Evolutionary conservation across 2,888 invertebrate genomes (phyloP).

Genomic region (Tortricodes alternella): DNA sequence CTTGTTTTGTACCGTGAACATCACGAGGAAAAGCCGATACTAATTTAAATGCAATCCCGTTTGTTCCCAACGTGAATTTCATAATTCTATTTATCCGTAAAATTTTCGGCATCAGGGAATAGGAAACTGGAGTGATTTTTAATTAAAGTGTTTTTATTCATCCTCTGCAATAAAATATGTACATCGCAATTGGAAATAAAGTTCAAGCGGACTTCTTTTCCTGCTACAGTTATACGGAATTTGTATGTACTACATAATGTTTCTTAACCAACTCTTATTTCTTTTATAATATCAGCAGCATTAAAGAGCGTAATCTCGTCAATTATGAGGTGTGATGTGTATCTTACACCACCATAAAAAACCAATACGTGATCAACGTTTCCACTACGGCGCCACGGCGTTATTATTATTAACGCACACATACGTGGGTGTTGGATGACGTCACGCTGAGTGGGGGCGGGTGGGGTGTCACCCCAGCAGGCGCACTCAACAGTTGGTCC

Average conservation of each 20-base stretch:
- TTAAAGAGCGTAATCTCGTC: no score
- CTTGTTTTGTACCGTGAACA: constrained; percentile 26
- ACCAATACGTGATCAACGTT: constrained; percentile 12
- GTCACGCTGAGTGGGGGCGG: constrained; percentile 47
- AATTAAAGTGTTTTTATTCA: no score
- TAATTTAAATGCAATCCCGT: constrained; percentile 21
- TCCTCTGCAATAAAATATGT: no score
- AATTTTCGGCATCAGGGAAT: background rate
- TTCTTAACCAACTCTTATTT: no score
- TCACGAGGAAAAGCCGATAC: constrained; percentile 1
- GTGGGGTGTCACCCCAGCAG: constrained; percentile 17
- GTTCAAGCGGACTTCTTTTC: no score
- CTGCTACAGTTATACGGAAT: no score
- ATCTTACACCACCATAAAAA: constrained; percentile 5
- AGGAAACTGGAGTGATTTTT: background rate
- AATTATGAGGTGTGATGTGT: background rate
- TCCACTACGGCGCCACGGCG: no score
- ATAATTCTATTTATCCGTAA: constrained; percentile 10
- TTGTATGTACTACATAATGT: no score
- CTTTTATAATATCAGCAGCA: background rate
- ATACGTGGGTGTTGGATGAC: constrained; percentile 49
- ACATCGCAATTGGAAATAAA: no score
- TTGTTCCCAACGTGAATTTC: constrained; percentile 7
- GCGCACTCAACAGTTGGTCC: constrained; percentile 78
- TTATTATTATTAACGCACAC: constrained; percentile 32